These are phyloP conservation scores for Scleropages formosus DNA, from an alignment of 2,797 vertebrate genomes.

Conservation along the genomic window DNA sequence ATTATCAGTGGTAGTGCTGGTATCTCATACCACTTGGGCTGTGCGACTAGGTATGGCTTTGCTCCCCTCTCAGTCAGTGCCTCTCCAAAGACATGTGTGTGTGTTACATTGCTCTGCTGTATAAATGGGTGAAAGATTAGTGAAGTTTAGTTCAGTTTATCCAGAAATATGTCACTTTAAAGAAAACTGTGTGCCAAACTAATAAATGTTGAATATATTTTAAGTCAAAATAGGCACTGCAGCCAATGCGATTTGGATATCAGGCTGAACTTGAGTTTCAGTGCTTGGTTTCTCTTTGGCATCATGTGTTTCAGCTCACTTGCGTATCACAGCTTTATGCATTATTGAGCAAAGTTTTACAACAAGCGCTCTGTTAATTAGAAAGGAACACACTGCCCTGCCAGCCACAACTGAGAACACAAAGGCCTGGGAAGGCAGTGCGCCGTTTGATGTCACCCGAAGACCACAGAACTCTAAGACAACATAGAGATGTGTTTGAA, in stretches of 20 bases:
- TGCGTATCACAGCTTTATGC: background rate
- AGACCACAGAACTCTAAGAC: background rate
- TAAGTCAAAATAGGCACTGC: no score
- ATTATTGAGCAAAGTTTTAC: conserved; percentile 2
- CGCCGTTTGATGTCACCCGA: conserved; percentile 16
- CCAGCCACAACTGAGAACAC: background rate
- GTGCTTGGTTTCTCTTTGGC: background rate
- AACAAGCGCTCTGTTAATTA: conserved; percentile 1
- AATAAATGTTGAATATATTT: background rate
- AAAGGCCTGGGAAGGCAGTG: background rate
- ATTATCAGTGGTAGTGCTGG: no score
- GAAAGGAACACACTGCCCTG: background rate
- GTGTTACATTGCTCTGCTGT: no score
- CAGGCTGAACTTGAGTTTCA: background rate
- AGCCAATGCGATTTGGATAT: background rate
- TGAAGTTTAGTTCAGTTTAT: no score
- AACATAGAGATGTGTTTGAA: background rate
- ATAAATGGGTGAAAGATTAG: no score
- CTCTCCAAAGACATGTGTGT: no score
- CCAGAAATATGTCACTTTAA: background rate
- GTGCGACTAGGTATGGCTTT: no score
- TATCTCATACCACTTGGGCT: no score
- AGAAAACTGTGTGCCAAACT: background rate
- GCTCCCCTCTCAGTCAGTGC: no score
- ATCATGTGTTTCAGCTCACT: background rate